Conservation (phyloP, 2,888 invertebrate species). For the Stramonita haemastoma region DNA sequence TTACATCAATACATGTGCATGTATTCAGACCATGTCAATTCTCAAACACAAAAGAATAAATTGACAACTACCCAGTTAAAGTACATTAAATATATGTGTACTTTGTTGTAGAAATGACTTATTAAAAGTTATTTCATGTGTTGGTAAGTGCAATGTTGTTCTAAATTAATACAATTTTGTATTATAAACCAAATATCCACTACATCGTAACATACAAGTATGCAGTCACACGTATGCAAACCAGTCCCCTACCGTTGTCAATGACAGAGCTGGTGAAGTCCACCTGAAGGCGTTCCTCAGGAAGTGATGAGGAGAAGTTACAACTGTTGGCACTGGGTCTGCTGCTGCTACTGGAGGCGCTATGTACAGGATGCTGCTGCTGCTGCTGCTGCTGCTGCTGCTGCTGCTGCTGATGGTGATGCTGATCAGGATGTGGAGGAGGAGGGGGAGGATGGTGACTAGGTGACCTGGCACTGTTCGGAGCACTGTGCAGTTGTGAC, state of each 20-base stretch:
- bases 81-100: too few species aligned
- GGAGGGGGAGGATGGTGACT: neutral
- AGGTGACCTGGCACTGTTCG: neutral
- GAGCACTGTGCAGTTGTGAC: neutral
- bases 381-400: neutral
- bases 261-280: constrained; percentile 64
- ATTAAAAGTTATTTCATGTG: too few species aligned
- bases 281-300: constrained; percentile 52
- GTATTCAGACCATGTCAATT: too few species aligned
- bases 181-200: too few species aligned
- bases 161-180: too few species aligned
- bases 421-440: neutral
- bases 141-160: too few species aligned
- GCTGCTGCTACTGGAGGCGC: neutral
- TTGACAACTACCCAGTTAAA: too few species aligned
- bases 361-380: neutral
- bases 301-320: constrained; percentile 38
- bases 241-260: constrained; percentile 60
- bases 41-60: too few species aligned
- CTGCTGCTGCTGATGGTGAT: neutral
- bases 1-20: too few species aligned
- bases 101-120: too few species aligned
- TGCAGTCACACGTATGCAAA: too few species aligned
- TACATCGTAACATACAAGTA: too few species aligned
- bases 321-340: constrained; percentile 28